Evolutionary conservation across 1,140 invertebrate species (phyloP), one percentile per base, ranked within the genome.

Genomic region (Sminthurinus signatus): DNA sequence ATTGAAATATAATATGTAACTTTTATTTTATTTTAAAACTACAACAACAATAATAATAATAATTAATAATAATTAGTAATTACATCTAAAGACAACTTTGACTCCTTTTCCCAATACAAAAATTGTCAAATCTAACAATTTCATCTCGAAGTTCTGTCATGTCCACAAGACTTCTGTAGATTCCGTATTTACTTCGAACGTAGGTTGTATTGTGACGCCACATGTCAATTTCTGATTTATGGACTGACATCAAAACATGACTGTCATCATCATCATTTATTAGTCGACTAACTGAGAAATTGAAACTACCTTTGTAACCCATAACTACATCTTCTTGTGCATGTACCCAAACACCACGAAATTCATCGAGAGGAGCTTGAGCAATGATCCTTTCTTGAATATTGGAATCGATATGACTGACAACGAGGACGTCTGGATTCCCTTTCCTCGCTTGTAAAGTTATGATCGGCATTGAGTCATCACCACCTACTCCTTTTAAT

Each of bases 121-220:
- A 70, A 25, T 27, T 59, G 28, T 70, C 28, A 39, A 70, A 70
- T 2, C 36, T 10, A 14, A 70, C 68, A 44, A 32, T n/a, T 56
- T 70, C 68, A 60, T 70, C 64, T 42, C 68, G 62, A 39, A 70
- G 31, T 1, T 46, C 4, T 8, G 23, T n/a, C n/a, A 25, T 39
- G 17, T 66, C 58, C 3, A 39, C 27, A 19, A 70, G 25, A 44
- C 68, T 66, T 50, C 68, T 66, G 52, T 70, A 70, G 46, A 70
- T 66, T 29, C 68, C 68, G 64, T 64, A 70, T 48, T 70, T 70
- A 10, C 64, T 64, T 29, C 68, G 2, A 5, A 66, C 5, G 43
- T 43, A 66, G 1, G 44, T 39, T 2, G 28, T 51, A 14, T 60
- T 60, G 0, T 8, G 17, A 36, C 68, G 17, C 64, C 68, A 66